Percentiles rank a stretch among this genome's conserved stretches.
These are phyloP conservation scores for Hiodon alosoides DNA, from an alignment of 2,113 vertebrate genomes.

Conservation along the genomic window DNA sequence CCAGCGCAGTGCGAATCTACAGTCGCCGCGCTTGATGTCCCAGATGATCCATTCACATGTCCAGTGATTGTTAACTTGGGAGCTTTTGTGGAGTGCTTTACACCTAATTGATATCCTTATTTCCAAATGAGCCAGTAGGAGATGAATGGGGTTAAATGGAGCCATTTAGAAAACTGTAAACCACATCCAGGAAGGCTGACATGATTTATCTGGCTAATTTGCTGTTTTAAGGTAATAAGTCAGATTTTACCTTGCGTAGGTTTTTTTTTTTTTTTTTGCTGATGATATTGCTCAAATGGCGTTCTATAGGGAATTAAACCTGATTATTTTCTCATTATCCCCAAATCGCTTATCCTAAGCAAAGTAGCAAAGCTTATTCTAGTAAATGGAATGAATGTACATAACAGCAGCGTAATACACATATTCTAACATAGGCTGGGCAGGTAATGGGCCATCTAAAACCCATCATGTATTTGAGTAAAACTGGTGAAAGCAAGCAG, in stretches of 20 bases:
- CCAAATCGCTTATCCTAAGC: conserved; percentile 22
- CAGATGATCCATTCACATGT: conserved; percentile 70
- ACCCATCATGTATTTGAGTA: too few relatives aligned
- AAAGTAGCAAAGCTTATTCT: not conserved
- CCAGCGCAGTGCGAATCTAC: conserved; percentile 38
- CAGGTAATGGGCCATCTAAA: too few relatives aligned
- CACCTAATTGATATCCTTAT: conserved; percentile 73
- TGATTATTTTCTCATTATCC: conserved; percentile 42
- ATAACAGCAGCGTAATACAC: not conserved
- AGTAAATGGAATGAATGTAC: not conserved
- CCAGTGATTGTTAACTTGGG: conserved; percentile 72
- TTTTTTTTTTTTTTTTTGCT: conserved; percentile 25
- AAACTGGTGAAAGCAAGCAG: too few relatives aligned
- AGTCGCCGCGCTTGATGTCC: conserved; percentile 71
- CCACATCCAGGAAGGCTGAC: conserved; percentile 44
- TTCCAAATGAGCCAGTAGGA: conserved; percentile 69
- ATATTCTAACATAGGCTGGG: not conserved
- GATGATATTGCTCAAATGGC: conserved; percentile 19
- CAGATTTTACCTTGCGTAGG: not conserved
- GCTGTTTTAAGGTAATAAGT: conserved; percentile 23
- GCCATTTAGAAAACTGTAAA: conserved; percentile 65
- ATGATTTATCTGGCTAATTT: conserved; percentile 53
- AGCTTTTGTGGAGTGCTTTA: conserved; percentile 67
- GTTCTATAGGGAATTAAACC: conserved; percentile 44
- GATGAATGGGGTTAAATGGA: conserved; percentile 67